Evolutionary conservation across 2,113 vertebrate species (phyloP).

Genomic region (Petaurus breviceps): DNA sequence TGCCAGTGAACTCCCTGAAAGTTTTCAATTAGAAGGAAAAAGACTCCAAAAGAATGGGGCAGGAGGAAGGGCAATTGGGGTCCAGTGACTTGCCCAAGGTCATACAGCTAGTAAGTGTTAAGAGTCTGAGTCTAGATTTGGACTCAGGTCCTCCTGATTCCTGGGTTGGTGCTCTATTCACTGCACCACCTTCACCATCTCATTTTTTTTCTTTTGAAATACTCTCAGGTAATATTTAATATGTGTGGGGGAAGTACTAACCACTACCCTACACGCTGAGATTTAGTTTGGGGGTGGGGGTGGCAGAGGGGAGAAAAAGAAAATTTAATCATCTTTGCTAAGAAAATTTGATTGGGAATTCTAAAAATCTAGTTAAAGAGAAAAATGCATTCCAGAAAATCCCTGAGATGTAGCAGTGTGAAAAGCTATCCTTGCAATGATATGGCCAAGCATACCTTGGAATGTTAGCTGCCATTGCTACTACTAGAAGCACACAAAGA

Average conservation of each 20-base stretch:
- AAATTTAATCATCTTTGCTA: not conserved
- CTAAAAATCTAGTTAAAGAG: not conserved
- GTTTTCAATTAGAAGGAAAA: rapidly evolving
- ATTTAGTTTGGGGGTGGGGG: not conserved
- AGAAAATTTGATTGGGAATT: not conserved
- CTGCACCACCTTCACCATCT: too few species aligned
- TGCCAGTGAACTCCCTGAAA: rapidly evolving
- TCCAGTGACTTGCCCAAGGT: too few species aligned
- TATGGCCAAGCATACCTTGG: not conserved
- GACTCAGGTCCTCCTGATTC: too few species aligned
- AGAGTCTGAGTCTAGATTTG: too few species aligned
- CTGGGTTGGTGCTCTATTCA: too few species aligned
- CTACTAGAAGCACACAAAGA: not conserved
- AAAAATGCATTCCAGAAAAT: not conserved
- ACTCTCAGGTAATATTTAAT: not conserved
- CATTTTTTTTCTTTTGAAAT: not conserved
- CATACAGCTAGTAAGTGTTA: too few species aligned
- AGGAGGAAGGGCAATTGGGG: too few species aligned
- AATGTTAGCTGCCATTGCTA: not conserved
- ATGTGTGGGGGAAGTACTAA: not conserved
- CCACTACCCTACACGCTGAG: not conserved
- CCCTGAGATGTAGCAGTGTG: not conserved
- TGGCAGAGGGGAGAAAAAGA: not conserved
- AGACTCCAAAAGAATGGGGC: not conserved
- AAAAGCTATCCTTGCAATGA: not conserved